Percentiles rank a stretch among this genome's conserved stretches.
Conservation (phyloP, 2,797 vertebrate genomes). For the Pitangus sulphuratus region DNA sequence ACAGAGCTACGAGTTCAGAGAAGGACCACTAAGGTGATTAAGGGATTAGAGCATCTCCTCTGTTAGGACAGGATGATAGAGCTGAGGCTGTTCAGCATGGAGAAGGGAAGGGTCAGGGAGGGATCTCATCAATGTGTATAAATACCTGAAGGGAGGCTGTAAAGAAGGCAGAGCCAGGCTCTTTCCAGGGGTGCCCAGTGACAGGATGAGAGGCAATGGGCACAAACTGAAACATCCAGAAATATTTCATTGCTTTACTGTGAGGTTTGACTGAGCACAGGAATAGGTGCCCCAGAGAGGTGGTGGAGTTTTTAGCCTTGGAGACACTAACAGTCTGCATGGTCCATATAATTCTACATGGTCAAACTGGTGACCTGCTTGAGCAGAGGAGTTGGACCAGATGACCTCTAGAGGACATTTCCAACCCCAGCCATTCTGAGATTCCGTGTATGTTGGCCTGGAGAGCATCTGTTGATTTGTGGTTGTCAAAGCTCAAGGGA, state of each 20-base stretch:
- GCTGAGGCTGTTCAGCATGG: neutral
- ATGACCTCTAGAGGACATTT: neutral
- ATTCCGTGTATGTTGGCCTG: neutral
- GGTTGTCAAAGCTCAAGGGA: neutral
- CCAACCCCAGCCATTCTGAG: neutral
- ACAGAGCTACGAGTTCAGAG: neutral
- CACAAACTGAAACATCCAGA: neutral
- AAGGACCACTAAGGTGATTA: neutral
- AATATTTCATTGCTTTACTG: neutral
- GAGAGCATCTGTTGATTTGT: neutral
- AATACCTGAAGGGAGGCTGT: neutral
- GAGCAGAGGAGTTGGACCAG: neutral
- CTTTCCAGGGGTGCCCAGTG: neutral
- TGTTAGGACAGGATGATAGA: neutral
- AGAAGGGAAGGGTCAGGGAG: neutral
- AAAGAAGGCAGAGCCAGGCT: neutral
- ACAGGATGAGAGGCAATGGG: neutral
- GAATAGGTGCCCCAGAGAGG: neutral
- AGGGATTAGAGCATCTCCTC: neutral
- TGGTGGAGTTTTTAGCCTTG: neutral
- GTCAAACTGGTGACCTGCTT: neutral
- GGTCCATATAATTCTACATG: too few relatives aligned
- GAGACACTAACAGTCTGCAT: neutral
- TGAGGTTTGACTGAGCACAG: neutral
- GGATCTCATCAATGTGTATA: neutral